Evolutionary conservation across 2,797 vertebrate genomes (phyloP), one percentile per base, ranked within the genome.

Genomic region (Simalia tracyae): DNA sequence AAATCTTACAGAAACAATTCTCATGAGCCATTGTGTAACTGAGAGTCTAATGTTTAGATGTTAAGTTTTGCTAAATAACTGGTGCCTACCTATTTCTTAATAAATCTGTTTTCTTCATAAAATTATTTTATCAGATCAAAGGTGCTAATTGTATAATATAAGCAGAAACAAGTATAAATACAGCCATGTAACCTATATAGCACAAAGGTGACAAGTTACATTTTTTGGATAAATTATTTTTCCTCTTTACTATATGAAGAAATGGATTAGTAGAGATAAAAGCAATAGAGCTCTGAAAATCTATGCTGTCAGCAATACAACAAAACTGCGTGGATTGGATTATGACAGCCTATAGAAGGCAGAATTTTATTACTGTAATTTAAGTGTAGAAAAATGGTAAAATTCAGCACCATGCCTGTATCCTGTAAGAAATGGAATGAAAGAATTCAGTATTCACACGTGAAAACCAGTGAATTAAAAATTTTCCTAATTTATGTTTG

Each of bases 381-480:
- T 84, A 89, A 87, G n/a, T 84, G n/a, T 68, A n/a, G 64, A 84
- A 87, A 64, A 24, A 86, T 68, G 46, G 57, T 87, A 63, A 31
- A 90, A 64, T 88, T 90, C 68, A 84, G 86, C 85, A 63, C 63
- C 86, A 50, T 86, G 36, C 57, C 46, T 87, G 61, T 90, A 63
- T 87, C 85, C 92, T 92, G 68, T 88, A 90, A 84, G 76, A 92
- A 12, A 88, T 57, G 19, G 24, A 92, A 90, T 64, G 26, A 92
- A 87, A 86, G 19, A 87, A 87, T 88, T 90, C 81, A 92, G 86
- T 50, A 86, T 42, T 17, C 84, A 63, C 42, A 81, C 10, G 61
- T 50, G 61, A 89, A 89, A 92, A 81, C 63, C n/a, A 84, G 31
- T 24, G 50, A 84, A 87, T 84, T 42, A 92, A 19, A 86, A 3